Evolutionary conservation across 2,113 vertebrate genomes (phyloP), one percentile per base, ranked within the genome.

Genomic region (Serilophus lunatus): DNA sequence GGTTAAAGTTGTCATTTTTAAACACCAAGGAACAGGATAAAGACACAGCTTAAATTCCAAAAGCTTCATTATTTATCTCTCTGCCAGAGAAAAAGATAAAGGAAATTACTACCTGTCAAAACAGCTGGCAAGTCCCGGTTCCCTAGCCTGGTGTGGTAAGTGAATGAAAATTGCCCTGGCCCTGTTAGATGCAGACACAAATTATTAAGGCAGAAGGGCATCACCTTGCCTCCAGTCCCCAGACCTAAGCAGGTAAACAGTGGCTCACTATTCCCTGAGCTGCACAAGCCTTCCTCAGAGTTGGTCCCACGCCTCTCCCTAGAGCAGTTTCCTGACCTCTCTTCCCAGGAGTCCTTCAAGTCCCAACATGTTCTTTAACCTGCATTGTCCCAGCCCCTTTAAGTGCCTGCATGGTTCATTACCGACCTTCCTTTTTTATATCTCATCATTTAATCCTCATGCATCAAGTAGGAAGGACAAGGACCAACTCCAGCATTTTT

Each of bases 271-370:
- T 36, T 64, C 36, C 38, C 49, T 14, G 26, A 69, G 61, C 44
- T 47, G 38, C 33, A 59, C 42, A 57, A 57, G 42, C 18, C 31
- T 53, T 40, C 53, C 35, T 53, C 26, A 72, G 35, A 12, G 44
- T 59, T 49, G 26, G 23, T 40, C 26, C 15, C n/a, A 28, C 12
- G 28, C 15, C 26, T 49, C 42, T 50, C 17, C 31, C 28, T 49
- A 42, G 33, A 5, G 5, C 42, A 50, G 61, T 18, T 80, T 69
- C 56, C 56, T 0, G 0, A 4, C 4, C 23, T 7, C 13, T 35
- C n/a, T 69, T 87, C 44, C 44, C 7, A 4, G 6, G 12, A 57
- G 20, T 44, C 35, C 59, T 66, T 68, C 54, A 31, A 79, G 38
- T 15, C 26, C 40, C 71, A 66, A 9, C n/a, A 63, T 19, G 18